Evolutionary conservation across 2,797 vertebrate species (phyloP).

Genomic region (Thunnus albacares): DNA sequence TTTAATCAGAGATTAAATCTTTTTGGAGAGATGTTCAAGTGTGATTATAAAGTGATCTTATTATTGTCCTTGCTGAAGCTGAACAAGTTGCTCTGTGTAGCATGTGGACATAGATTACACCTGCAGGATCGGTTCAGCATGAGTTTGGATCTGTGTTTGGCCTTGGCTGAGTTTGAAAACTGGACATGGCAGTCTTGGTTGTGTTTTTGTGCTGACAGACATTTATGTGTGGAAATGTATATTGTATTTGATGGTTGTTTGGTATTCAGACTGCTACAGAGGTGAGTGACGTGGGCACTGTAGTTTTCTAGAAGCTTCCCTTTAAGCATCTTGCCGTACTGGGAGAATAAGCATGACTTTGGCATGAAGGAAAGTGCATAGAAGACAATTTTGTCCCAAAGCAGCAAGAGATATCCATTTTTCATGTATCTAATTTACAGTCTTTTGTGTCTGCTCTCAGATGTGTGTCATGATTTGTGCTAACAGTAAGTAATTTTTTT

Average conservation of each 20-base stretch:
- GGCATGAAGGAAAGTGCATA: conserved; percentile 56
- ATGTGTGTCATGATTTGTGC: too few relatives aligned
- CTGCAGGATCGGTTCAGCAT: conserved; percentile 46
- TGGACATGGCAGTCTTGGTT: conserved; percentile 24
- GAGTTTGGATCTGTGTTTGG: conserved; percentile 49
- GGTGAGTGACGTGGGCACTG: background rate
- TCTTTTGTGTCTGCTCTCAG: too few relatives aligned
- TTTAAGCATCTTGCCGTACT: conserved; percentile 61
- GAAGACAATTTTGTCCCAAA: background rate
- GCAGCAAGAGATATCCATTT: too few relatives aligned
- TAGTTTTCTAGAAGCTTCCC: conserved; percentile 23
- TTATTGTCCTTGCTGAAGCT: background rate
- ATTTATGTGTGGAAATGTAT: background rate
- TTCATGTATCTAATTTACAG: too few relatives aligned
- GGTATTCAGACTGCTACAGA: background rate
- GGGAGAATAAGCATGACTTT: conserved; percentile 63
- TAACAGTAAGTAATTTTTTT: background rate
- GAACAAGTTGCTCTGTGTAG: background rate
- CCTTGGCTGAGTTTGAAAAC: conserved; percentile 42
- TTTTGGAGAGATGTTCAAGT: background rate
- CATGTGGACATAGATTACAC: conserved; percentile 2
- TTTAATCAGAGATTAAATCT: background rate
- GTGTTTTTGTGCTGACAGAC: conserved; percentile 12
- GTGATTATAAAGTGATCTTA: background rate
- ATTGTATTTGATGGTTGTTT: conserved; percentile 13